A percentile compares a stretch with the other conserved stretches of the same genome.
Conservation (phyloP, 2,113 vertebrate species). For the Scolopax mira region DNA sequence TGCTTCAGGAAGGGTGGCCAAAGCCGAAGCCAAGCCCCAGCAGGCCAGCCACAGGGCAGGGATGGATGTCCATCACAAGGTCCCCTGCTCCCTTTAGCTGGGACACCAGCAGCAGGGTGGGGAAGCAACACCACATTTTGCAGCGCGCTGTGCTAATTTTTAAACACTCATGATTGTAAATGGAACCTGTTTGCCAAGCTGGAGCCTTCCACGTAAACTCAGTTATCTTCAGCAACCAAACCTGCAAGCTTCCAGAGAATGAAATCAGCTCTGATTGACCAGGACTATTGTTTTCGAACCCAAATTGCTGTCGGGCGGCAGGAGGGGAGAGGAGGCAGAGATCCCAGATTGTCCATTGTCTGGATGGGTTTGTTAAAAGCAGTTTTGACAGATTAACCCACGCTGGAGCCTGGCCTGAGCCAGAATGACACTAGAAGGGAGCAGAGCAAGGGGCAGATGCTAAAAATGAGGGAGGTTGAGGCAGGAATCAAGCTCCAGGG, state of each 20-base stretch:
- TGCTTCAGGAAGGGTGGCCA: not conserved
- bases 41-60: not conserved
- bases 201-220: not conserved
- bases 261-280: not conserved
- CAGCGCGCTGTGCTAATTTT: not conserved
- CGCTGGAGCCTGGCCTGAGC: not conserved
- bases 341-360: not conserved
- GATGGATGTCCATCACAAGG: not conserved
- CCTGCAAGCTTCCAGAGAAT: conserved; percentile 5
- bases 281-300: conserved; percentile 15
- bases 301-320: not conserved
- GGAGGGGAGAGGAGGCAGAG: not conserved
- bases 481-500: not conserved
- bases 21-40: not conserved
- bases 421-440: not conserved
- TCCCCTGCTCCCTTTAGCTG: not conserved
- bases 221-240: conserved; percentile 42
- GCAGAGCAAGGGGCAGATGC: not conserved
- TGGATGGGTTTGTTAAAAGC: not conserved
- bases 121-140: not conserved
- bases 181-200: not conserved
- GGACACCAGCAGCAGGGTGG: not conserved
- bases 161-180: not conserved
- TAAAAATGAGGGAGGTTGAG: rapidly evolving
- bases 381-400: conserved; percentile 37